phyloP scores from a whole-genome alignment of 2,888 invertebrate species.

The Leucoma salicis region DNA sequence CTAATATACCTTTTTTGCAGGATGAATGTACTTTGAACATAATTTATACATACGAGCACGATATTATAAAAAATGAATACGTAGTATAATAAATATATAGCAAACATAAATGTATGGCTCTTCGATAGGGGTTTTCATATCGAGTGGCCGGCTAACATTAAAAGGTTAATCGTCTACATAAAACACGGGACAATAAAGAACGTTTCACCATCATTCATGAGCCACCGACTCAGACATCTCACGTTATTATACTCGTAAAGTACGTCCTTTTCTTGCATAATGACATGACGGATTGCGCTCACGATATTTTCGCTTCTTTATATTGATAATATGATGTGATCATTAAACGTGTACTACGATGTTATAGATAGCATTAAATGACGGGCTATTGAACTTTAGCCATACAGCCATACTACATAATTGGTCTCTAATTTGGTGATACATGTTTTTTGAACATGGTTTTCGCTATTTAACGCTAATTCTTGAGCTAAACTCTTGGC shows the following conservation, averaged over 20 bases:
- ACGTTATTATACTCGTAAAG: constrained; percentile 81
- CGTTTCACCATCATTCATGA: constrained; percentile 72
- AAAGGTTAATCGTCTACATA: constrained; percentile 81
- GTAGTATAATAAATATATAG: too few relatives aligned
- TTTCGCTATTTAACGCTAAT: too few relatives aligned
- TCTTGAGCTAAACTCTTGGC: too few relatives aligned
- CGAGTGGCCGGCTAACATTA: constrained; percentile 65
- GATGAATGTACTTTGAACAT: too few relatives aligned
- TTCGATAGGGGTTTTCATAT: constrained; percentile 53
- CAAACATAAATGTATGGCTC: constrained; percentile 3
- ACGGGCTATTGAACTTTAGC: too few relatives aligned
- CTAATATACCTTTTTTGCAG: too few relatives aligned
- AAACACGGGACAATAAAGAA: constrained; percentile 79
- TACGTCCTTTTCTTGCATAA: constrained; percentile 81
- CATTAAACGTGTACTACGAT: constrained; percentile 67
- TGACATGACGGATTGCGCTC: constrained; percentile 80
- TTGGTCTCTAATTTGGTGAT: too few relatives aligned
- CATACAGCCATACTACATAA: too few relatives aligned
- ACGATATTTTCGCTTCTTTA: constrained; percentile 78
- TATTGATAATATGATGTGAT: constrained; percentile 54
- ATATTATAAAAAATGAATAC: too few relatives aligned
- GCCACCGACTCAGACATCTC: constrained; percentile 77
- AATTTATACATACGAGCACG: too few relatives aligned
- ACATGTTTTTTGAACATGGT: too few relatives aligned
- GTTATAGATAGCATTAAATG: too few relatives aligned